A percentile compares a stretch with the other conserved stretches of the same genome.
These are phyloP conservation scores for Erebia palarica DNA, from an alignment of 2,888 invertebrate species.

Conservation along the genomic window DNA sequence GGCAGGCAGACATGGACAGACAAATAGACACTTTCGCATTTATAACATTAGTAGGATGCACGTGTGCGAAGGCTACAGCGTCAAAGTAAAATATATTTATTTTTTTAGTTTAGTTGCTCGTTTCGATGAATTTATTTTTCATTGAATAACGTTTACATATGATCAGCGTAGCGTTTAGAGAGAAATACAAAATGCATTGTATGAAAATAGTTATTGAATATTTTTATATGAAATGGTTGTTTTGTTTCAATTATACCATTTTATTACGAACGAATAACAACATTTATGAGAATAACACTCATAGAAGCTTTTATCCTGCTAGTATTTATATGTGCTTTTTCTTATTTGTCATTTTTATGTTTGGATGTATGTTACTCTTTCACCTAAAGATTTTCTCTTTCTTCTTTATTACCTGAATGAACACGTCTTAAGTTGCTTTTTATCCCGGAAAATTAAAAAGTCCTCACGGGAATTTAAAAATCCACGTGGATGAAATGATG, in stretches of 20 bases:
- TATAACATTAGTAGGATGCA: neutral
- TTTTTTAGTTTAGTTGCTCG: conserved; percentile 22
- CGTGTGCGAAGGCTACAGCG: conserved; percentile 16
- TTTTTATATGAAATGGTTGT: conserved; percentile 23
- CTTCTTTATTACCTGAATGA: too few relatives aligned
- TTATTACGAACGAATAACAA: neutral
- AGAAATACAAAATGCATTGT: conserved; percentile 21
- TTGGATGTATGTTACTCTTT: too few relatives aligned
- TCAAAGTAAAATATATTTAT: conserved; percentile 22
- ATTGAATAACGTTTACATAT: conserved; percentile 28
- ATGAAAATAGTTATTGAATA: conserved; percentile 29
- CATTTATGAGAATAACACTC: neutral
- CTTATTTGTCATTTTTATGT: too few relatives aligned
- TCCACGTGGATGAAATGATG: too few relatives aligned
- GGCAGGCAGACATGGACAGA: too few relatives aligned
- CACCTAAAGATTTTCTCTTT: too few relatives aligned
- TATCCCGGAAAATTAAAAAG: too few relatives aligned
- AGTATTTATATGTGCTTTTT: too few relatives aligned
- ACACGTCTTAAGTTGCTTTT: too few relatives aligned
- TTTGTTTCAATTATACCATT: conserved; percentile 13
- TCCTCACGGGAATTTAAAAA: too few relatives aligned
- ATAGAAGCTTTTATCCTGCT: too few relatives aligned
- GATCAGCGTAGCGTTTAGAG: conserved; percentile 21
- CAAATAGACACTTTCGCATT: too few relatives aligned
- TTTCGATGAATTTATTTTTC: conserved; percentile 28